phyloP scores from a whole-genome alignment of 2,888 invertebrate genomes.

The Cactoblastis cactorum region DNA sequence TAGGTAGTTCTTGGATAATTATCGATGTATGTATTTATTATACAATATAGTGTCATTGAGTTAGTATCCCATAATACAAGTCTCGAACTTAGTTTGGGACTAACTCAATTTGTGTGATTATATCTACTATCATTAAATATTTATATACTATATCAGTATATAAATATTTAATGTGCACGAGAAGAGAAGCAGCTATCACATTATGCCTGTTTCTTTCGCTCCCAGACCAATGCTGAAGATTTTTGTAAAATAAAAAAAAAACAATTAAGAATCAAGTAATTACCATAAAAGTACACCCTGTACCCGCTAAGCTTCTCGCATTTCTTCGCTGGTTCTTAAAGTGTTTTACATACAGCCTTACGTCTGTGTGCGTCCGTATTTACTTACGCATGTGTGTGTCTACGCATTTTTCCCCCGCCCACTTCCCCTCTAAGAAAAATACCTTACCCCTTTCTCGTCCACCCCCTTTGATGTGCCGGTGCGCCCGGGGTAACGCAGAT shows the following conservation, averaged over 20 bases:
- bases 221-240: too few relatives aligned
- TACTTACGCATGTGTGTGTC: constrained; percentile 75
- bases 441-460: constrained; percentile 64
- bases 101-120: too few relatives aligned
- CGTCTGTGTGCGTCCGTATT: constrained; percentile 69
- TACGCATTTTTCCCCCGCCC: constrained; percentile 76
- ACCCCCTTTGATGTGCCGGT: constrained; percentile 69
- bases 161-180: too few relatives aligned
- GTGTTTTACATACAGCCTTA: constrained; percentile 76
- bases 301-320: constrained; percentile 74
- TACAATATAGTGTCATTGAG: too few relatives aligned
- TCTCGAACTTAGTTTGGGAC: too few relatives aligned
- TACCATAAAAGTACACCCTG: constrained; percentile 47
- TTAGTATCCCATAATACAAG: too few relatives aligned
- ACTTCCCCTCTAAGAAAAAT: constrained; percentile 60
- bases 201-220: too few relatives aligned
- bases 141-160: too few relatives aligned
- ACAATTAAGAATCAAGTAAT: constrained; percentile 8
- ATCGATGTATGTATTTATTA: too few relatives aligned
- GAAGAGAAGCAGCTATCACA: too few relatives aligned
- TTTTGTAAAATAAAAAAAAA: neutral
- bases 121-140: too few relatives aligned
- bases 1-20: too few relatives aligned
- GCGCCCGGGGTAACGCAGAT: constrained; percentile 75
- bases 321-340: constrained; percentile 79